phyloP scores from a whole-genome alignment of 2,113 vertebrate species.

The Prolemur simus region DNA sequence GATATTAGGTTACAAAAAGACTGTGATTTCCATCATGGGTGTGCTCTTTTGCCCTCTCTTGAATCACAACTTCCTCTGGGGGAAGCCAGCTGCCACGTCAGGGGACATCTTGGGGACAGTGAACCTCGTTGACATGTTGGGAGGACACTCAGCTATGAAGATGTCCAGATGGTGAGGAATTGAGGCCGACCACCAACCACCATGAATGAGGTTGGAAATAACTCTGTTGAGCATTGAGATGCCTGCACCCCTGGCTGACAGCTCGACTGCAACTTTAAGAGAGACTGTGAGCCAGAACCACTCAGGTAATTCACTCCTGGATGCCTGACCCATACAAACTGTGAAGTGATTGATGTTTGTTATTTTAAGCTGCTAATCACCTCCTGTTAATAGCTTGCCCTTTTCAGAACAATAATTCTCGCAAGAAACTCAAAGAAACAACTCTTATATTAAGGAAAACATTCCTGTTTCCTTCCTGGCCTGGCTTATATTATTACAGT shows the following conservation, averaged over 20 bases:
- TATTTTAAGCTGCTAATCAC: background rate
- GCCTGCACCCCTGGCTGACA: background rate
- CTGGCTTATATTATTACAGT: background rate
- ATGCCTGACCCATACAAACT: background rate
- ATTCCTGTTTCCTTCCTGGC: background rate
- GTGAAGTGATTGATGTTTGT: background rate
- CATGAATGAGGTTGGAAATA: background rate
- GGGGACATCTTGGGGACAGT: background rate
- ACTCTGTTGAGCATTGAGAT: background rate
- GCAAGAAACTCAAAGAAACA: background rate
- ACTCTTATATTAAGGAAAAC: background rate
- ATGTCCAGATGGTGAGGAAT: background rate
- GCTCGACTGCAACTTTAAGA: background rate
- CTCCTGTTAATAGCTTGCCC: background rate
- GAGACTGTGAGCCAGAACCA: background rate
- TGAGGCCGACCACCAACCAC: background rate
- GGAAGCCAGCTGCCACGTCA: background rate
- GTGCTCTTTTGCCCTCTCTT: background rate
- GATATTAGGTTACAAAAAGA: background rate
- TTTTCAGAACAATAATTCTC: background rate
- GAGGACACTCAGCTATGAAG: background rate
- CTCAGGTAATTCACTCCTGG: background rate
- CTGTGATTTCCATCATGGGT: background rate
- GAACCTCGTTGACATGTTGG: background rate
- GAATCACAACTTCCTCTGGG: background rate